phyloP scores from a whole-genome alignment of 1,140 invertebrate genomes.

The Caenorhabditis inopinata region DNA sequence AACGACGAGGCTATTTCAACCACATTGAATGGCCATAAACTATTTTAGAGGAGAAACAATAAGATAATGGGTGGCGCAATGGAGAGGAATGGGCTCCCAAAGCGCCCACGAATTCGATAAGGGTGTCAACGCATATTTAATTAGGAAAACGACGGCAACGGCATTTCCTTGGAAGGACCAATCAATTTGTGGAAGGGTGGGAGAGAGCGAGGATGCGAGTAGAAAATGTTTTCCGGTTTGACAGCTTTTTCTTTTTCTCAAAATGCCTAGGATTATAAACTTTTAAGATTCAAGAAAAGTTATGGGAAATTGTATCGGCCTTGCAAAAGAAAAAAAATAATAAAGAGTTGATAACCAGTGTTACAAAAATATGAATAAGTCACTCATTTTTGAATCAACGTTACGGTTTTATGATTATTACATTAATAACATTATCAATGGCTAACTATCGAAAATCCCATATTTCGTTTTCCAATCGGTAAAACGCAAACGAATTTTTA shows the following conservation, averaged over 20 bases:
- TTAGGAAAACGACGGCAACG: slow-evolving; percentile 27
- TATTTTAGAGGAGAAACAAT: no score
- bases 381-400: no score
- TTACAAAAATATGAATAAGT: no score
- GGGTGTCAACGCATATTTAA: slow-evolving; percentile 30
- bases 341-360: no score
- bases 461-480: not conserved
- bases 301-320: not conserved
- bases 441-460: not conserved
- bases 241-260: not conserved
- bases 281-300: not conserved
- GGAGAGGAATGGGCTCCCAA: not conserved
- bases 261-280: no score
- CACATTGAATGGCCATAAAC: no score
- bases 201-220: not conserved
- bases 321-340: no score
- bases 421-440: no score
- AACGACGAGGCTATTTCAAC: no score
- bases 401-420: no score
- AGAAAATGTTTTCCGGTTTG: not conserved
- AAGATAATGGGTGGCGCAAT: not conserved
- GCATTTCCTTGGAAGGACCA: slow-evolving; percentile 25
- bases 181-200: slow-evolving; percentile 6
- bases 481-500: not conserved
- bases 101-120: slow-evolving; percentile 10